Evolutionary conservation across 2,888 invertebrate genomes (phyloP).

Genomic region (Synergus umbraculus): DNA sequence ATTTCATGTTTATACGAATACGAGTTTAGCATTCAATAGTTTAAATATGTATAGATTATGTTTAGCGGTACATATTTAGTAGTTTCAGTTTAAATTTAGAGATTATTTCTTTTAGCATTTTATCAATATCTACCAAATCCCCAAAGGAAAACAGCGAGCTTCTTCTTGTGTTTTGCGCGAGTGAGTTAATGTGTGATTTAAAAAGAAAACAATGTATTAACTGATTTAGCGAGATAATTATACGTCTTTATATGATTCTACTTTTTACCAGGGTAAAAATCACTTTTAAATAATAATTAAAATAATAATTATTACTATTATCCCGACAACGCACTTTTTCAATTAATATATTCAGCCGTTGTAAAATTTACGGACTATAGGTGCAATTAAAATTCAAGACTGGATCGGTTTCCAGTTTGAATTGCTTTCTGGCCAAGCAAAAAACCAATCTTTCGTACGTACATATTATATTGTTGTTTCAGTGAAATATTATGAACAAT

Average conservation of each 20-base stretch:
- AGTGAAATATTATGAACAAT: neutral
- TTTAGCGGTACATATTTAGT: constrained; percentile 73
- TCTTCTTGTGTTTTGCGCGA: constrained; percentile 48
- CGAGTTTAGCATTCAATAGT: constrained; percentile 75
- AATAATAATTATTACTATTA: constrained; percentile 35
- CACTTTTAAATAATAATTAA: constrained; percentile 30
- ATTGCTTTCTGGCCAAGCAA: neutral
- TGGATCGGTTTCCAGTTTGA: neutral
- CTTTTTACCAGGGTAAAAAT: neutral
- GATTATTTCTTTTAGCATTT: constrained; percentile 55
- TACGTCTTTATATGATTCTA: neutral
- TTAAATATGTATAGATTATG: constrained; percentile 76
- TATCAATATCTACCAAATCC: constrained; percentile 56
- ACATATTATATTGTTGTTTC: neutral
- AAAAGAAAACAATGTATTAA: neutral
- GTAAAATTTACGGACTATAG: constrained; percentile 63
- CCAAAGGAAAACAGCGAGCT: constrained; percentile 54
- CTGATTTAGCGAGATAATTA: constrained; percentile 6
- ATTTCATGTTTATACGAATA: constrained; percentile 72
- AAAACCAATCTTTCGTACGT: neutral
- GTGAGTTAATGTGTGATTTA: constrained; percentile 14
- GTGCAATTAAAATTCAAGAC: neutral
- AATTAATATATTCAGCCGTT: constrained; percentile 57
- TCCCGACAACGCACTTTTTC: constrained; percentile 44
- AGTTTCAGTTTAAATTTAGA: constrained; percentile 65